Conservation (phyloP, 2,113 vertebrate genomes). For the Pogonocichla stellata region DNA sequence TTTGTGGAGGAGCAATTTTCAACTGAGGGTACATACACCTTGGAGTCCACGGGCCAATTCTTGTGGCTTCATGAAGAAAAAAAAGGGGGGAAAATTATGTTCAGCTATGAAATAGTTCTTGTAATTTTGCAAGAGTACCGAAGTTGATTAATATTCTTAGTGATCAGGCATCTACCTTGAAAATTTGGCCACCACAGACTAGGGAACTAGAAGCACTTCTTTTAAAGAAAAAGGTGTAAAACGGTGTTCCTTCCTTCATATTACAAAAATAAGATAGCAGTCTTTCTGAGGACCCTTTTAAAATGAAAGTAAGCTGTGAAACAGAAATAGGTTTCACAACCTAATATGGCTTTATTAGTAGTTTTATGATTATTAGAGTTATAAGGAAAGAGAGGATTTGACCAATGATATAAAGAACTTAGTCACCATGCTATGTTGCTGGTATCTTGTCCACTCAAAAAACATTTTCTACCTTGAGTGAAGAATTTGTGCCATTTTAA, state of each 20-base stretch:
- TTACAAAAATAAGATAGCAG: neutral
- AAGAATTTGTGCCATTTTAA: neutral
- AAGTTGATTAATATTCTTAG: neutral
- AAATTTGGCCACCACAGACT: neutral
- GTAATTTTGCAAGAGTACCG: neutral
- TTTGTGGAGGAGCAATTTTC: neutral
- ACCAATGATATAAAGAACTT: neutral
- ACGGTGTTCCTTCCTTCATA: neutral
- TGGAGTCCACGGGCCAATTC: neutral
- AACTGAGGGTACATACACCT: neutral
- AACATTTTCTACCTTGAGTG: neutral
- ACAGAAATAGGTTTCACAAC: neutral
- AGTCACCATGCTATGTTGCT: neutral
- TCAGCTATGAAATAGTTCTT: neutral
- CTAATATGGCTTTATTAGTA: neutral
- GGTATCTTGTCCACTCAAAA: neutral
- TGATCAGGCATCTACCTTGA: neutral
- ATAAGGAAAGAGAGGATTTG: neutral
- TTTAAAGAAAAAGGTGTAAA: neutral
- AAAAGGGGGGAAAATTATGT: neutral
- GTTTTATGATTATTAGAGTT: neutral
- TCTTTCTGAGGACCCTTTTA: neutral
- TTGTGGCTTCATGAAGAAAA: neutral
- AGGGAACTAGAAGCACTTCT: neutral
- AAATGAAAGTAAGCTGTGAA: neutral